Evolutionary conservation across 2,888 invertebrate species (phyloP).

Genomic region (Chaitophorus viminalis): DNA sequence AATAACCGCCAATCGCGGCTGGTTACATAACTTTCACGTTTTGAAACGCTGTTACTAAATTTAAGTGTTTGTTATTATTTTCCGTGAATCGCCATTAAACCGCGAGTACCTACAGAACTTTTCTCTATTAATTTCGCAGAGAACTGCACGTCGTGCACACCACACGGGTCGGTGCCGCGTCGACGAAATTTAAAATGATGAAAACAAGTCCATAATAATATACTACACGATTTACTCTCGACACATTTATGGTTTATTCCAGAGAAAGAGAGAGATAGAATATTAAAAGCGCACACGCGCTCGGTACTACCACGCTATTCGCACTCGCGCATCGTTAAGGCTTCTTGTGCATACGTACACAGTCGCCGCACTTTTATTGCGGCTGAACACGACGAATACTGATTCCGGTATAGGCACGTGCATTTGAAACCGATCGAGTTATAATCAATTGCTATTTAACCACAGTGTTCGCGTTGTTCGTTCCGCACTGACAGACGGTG

Average conservation of each 20-base stretch:
- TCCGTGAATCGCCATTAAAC: no score
- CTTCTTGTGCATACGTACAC: not conserved
- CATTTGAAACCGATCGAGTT: not conserved
- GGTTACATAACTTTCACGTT: no score
- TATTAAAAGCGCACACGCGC: not conserved
- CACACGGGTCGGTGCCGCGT: not conserved
- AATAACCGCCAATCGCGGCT: no score
- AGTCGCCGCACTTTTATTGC: not conserved
- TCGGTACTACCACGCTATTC: not conserved
- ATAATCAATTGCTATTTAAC: not conserved
- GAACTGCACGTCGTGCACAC: no score
- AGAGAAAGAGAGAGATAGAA: no score
- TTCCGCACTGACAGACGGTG: no score
- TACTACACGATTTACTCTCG: no score
- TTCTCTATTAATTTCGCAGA: no score
- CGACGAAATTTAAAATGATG: not conserved
- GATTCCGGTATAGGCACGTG: not conserved
- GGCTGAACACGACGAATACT: not conserved
- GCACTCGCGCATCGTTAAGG: not conserved
- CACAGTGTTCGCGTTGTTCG: not conserved
- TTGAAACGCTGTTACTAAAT: no score
- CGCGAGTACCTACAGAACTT: no score
- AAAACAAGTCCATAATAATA: conserved; percentile 9
- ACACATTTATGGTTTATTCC: conserved; percentile 5
- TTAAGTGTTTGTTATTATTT: no score